Conservation (phyloP, 2,113 vertebrate genomes). For the Lepus americanus region DNA sequence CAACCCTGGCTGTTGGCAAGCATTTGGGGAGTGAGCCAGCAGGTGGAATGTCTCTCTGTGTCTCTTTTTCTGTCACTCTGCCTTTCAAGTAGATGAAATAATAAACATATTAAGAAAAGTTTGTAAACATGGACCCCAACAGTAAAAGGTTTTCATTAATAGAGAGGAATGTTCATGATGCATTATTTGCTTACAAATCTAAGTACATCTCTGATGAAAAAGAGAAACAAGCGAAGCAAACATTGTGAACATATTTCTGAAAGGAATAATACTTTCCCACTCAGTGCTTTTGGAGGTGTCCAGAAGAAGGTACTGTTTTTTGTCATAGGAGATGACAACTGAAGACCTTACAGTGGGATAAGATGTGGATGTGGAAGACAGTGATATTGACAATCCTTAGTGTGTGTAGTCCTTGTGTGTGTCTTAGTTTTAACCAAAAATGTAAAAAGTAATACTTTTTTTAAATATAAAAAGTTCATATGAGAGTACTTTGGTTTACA, state of each 20-base stretch:
- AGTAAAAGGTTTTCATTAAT: background rate
- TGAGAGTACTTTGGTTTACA: no score
- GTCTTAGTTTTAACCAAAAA: background rate
- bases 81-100: no score
- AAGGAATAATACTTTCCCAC: background rate
- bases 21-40: no score
- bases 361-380: background rate
- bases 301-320: background rate
- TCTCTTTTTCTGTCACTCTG: no score
- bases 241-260: background rate
- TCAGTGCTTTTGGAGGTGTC: background rate
- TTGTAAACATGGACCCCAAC: background rate
- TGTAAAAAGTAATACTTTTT: background rate
- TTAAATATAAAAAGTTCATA: background rate
- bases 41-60: no score
- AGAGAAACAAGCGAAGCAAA: background rate
- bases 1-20: no score
- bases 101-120: no score
- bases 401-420: background rate
- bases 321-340: background rate
- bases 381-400: no score
- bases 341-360: background rate
- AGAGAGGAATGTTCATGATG: background rate
- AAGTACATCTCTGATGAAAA: background rate
- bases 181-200: background rate